phyloP scores from a whole-genome alignment of 2,113 vertebrate genomes.

The Larimichthys crocea region DNA sequence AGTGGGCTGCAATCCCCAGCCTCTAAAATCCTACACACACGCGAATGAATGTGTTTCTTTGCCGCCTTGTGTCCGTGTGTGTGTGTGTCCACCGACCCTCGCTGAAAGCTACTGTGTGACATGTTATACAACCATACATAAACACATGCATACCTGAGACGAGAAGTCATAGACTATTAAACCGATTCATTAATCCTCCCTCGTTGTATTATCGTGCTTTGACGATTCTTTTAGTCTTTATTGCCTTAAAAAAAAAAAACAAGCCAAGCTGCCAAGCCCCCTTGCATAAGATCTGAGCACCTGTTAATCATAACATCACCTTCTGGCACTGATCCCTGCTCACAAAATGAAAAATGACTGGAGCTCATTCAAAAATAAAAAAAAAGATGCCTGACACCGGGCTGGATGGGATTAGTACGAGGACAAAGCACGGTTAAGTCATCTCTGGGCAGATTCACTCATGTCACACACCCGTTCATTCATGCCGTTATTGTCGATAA shows the following conservation, averaged over 20 bases:
- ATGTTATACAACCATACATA: not conserved
- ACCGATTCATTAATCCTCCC: constrained; percentile 20
- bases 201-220: constrained; percentile 21
- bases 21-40: too few relatives aligned
- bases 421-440: constrained; percentile 45
- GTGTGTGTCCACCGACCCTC: not conserved
- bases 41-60: not conserved
- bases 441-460: constrained; percentile 51
- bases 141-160: not conserved
- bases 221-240: constrained; percentile 33
- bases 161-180: constrained; percentile 8
- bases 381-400: constrained; percentile 18
- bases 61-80: not conserved
- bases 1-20: too few relatives aligned
- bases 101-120: constrained; percentile 7
- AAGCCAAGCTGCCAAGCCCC: constrained; percentile 20
- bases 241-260: constrained; percentile 42
- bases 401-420: constrained; percentile 55
- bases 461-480: constrained; percentile 50
- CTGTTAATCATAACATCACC: constrained; percentile 67
- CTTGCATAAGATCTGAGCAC: constrained; percentile 54
- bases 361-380: constrained; percentile 42
- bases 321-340: constrained; percentile 53
- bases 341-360: constrained; percentile 39
- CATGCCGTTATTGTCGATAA: constrained; percentile 20